A percentile compares a stretch with the other conserved stretches of the same genome.
Evolutionary conservation across 2,888 invertebrate species (phyloP).

Genomic region (Dasypogon diadema): DNA sequence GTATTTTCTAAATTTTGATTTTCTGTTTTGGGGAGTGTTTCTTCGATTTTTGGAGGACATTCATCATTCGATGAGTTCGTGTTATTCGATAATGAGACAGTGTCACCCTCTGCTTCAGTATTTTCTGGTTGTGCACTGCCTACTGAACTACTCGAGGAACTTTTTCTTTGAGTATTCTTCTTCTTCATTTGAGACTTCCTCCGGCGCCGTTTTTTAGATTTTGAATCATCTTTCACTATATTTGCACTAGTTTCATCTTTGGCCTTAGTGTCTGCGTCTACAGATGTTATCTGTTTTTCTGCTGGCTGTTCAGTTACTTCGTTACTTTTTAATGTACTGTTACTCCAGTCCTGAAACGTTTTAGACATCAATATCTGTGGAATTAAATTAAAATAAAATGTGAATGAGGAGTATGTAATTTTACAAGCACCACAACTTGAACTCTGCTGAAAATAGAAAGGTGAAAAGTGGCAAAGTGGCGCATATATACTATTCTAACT

Average conservation of each 20-base stretch:
- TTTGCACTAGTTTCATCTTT: constrained; percentile 60
- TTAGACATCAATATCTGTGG: too few species aligned
- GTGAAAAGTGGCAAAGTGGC: too few species aligned
- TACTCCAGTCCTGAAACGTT: constrained; percentile 60
- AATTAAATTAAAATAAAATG: too few species aligned
- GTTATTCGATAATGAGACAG: constrained; percentile 61
- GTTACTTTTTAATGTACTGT: constrained; percentile 59
- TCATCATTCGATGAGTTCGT: constrained; percentile 64
- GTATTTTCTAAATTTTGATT: not conserved
- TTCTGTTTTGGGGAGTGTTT: constrained; percentile 54
- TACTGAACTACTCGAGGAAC: constrained; percentile 70
- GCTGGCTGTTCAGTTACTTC: constrained; percentile 50
- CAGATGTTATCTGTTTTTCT: not conserved
- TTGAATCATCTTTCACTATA: constrained; percentile 70
- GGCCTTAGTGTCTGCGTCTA: not conserved
- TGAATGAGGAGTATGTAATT: too few species aligned
- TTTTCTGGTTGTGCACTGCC: constrained; percentile 61
- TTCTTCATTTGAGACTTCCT: constrained; percentile 84
- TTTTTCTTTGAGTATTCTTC: constrained; percentile 81
- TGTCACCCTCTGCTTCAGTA: constrained; percentile 61
- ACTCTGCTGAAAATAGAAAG: too few species aligned
- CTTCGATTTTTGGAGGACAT: constrained; percentile 62
- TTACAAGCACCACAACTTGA: too few species aligned
- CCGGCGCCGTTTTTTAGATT: constrained; percentile 80
- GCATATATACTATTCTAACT: too few species aligned